These are phyloP conservation scores for Chondrosia reniformis DNA, from an alignment of 37 sponge, comb jelly and placozoan species.

Conservation along the genomic window DNA sequence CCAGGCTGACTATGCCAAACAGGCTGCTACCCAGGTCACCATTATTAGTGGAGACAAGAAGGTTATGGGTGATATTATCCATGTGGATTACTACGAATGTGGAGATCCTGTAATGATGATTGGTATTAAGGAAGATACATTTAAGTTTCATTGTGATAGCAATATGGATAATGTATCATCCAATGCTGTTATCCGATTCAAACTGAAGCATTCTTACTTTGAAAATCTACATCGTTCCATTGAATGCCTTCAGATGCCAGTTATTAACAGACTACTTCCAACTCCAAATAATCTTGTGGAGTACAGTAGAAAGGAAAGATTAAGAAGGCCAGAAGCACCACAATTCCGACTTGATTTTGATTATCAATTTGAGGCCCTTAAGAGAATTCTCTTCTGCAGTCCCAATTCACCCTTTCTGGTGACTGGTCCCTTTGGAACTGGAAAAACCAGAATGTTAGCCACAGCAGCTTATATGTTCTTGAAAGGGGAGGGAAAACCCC, in stretches of 20 bases:
- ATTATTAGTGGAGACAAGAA: background rate
- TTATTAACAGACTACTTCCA: background rate
- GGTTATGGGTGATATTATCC: background rate
- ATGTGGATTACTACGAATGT: background rate
- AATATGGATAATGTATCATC: too few relatives aligned
- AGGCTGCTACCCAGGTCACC: background rate
- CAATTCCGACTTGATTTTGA: background rate
- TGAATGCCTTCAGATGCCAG: background rate
- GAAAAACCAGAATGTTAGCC: conserved; percentile 63
- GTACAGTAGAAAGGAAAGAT: background rate
- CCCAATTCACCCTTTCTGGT: conserved; percentile 30
- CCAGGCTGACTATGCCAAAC: conserved; percentile 14
- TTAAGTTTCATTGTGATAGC: too few relatives aligned
- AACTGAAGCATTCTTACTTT: conserved; percentile 38
- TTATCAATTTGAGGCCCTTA: conserved; percentile 27
- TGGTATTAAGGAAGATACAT: background rate
- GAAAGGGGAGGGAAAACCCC: background rate
- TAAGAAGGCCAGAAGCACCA: background rate
- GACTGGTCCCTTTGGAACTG: conserved; percentile 74
- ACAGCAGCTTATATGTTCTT: conserved; percentile 55
- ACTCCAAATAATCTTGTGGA: background rate
- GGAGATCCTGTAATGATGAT: background rate
- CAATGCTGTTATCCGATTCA: background rate
- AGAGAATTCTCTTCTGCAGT: conserved; percentile 3
- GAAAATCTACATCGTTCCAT: conserved; percentile 23